Conservation (phyloP, 2,113 vertebrate species). For the Colossoma macropomum region DNA sequence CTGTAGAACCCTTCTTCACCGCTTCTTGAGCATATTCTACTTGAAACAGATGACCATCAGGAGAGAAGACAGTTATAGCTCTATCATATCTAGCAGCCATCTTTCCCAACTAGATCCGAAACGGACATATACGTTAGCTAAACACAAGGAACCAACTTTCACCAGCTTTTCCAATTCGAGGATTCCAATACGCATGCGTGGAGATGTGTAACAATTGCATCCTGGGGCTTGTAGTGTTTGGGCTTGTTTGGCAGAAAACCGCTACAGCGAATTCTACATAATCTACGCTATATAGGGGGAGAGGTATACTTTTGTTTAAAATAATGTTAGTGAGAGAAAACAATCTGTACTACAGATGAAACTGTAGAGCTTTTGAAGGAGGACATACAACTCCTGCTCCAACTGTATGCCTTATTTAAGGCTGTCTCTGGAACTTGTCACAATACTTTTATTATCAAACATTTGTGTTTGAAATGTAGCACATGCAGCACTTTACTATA, state of each 20-base stretch:
- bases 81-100: conserved; percentile 63
- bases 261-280: too few species aligned
- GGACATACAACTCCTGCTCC: too few species aligned
- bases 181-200: conserved; percentile 24
- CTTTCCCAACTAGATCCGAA: conserved; percentile 22
- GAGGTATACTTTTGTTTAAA: too few species aligned
- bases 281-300: too few species aligned
- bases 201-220: neutral
- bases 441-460: too few species aligned
- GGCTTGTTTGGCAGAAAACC: neutral
- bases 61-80: conserved; percentile 64
- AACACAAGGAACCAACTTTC: conserved; percentile 28
- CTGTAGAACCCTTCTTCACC: conserved; percentile 63
- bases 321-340: too few species aligned
- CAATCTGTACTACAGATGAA: too few species aligned
- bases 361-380: too few species aligned
- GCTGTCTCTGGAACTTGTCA: too few species aligned
- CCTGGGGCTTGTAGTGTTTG: neutral
- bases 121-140: neutral
- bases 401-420: too few species aligned
- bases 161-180: neutral
- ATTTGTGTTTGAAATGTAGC: too few species aligned
- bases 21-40: conserved; percentile 64
- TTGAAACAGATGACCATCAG: conserved; percentile 61
- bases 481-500: too few species aligned